Base-by-base conservation (phyloP, 1,140 invertebrate species). In the Ceratina calcarata region DNA sequence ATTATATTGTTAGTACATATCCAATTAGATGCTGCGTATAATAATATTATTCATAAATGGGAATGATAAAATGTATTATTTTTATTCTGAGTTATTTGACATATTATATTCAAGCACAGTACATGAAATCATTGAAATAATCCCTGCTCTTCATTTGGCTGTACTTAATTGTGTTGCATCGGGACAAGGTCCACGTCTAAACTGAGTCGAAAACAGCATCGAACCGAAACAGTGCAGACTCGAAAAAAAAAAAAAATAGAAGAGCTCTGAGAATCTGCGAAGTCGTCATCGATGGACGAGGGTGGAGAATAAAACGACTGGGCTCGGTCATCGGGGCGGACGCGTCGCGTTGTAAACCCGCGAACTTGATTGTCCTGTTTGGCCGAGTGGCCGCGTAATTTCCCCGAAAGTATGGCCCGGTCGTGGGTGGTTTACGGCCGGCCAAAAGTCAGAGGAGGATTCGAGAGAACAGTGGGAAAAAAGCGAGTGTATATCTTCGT, bases 291-390 rank as follows among this genome's bases (percentile, higher is more conserved):
- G 51, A 4, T 15, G 64, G 16, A 22, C 27, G 62, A 18, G 18
- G 7, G 24, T 27, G 12, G 49, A 13, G 49, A 62, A 49, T 0
- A 51, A 57, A 69, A 77, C 22, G 55, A 10, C 22, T 20, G 0
- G 12, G 4, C 49, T n/a, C 15, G 0, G 16, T 12, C n/a, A 32
- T 66, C 22, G 18, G n/a, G 15, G 6, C 13, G 13, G 6, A n/a
- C 15, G 62, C 24, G 13, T 4, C 15, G 58, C 12, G 62, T 66
- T 81, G 77, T 85, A 85, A 83, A 83, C 27, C 67, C 78, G 61
- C 32, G 78, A 66, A 87, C 27, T 86, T 85, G 76, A 86, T 88
- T 84, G 84, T 86, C 85, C 76, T 74, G 83, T 87, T 88, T 83
- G 77, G 64, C 22, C 57, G 64, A 27, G 45, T 58, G 64, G 55